phyloP scores from a whole-genome alignment of 2,888 invertebrate species.

The Plagodis dolabraria region DNA sequence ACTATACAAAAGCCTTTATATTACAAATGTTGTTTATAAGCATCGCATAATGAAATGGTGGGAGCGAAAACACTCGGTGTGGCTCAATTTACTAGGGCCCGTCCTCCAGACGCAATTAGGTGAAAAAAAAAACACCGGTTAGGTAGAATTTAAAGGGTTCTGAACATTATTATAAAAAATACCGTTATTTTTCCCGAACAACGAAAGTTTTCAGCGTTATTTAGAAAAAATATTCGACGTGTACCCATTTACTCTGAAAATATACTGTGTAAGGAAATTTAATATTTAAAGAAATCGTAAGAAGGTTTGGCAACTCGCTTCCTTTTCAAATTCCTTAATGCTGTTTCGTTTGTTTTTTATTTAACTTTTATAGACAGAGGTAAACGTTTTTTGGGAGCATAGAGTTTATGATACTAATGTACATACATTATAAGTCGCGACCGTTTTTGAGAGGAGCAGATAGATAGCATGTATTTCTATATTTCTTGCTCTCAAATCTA shows the following conservation, averaged over 20 bases:
- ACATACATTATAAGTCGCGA: too few species aligned
- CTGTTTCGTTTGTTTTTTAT: neutral
- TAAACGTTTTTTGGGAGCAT: too few species aligned
- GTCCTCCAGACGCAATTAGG: slow-evolving; percentile 13
- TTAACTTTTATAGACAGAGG: too few species aligned
- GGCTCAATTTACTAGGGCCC: slow-evolving; percentile 17
- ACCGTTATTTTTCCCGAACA: neutral
- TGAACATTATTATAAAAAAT: slow-evolving; percentile 8
- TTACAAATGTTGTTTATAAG: slow-evolving; percentile 10
- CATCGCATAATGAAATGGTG: slow-evolving; percentile 19
- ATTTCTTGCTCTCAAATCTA: too few species aligned
- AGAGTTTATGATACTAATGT: too few species aligned
- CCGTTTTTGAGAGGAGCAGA: too few species aligned
- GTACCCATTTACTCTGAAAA: neutral
- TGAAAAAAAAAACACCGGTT: slow-evolving; percentile 17
- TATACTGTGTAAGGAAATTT: slow-evolving; percentile 2
- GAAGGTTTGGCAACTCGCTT: neutral
- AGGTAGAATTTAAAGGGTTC: slow-evolving; percentile 12
- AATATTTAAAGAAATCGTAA: slow-evolving; percentile 10
- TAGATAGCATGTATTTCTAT: too few species aligned
- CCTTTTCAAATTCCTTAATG: neutral
- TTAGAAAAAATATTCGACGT: slow-evolving; percentile 6
- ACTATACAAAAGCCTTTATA: neutral
- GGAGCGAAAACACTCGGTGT: slow-evolving; percentile 17
- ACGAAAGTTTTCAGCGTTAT: slow-evolving; percentile 13